Conservation (phyloP, 2,888 invertebrate genomes). For the Physocephala rufipes region DNA sequence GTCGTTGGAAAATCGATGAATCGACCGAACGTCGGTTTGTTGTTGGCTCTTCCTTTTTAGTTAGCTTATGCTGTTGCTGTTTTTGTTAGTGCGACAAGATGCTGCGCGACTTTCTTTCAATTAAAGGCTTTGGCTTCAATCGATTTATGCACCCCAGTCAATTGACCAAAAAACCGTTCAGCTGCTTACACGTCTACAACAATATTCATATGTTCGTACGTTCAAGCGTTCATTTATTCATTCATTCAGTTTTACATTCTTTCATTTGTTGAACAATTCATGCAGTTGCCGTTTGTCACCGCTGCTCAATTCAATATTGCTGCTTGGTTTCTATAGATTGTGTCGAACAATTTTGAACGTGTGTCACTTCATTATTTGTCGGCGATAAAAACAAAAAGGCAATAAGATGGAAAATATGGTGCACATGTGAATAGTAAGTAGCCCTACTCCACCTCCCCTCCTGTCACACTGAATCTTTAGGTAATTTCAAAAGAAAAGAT, state of each 20-base stretch:
- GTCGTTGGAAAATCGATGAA: too few relatives aligned
- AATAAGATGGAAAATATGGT: conserved; percentile 14
- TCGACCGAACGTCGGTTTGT: too few relatives aligned
- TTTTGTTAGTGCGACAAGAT: not conserved
- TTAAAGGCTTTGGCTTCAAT: conserved; percentile 25
- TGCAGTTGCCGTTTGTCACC: conserved; percentile 8
- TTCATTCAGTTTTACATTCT: not conserved
- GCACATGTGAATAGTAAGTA: not conserved
- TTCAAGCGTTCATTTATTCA: not conserved
- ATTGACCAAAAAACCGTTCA: conserved; percentile 16
- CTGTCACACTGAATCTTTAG: not conserved
- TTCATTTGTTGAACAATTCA: too few relatives aligned
- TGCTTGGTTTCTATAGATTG: conserved; percentile 16
- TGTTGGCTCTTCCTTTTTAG: too few relatives aligned
- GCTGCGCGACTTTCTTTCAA: conserved; percentile 30
- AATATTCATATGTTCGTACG: not conserved
- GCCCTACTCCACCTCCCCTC: not conserved
- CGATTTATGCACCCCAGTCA: conserved; percentile 31
- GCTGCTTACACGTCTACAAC: not conserved
- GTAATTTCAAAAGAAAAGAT: not conserved
- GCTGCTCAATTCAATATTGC: conserved; percentile 14
- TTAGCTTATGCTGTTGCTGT: too few relatives aligned
- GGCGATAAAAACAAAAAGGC: not conserved
- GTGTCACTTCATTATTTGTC: conserved; percentile 42
- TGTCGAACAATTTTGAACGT: conserved; percentile 42